A percentile compares a stretch with the other conserved stretches of the same genome.
These are phyloP conservation scores for Schrankia costaestrigalis DNA, from an alignment of 2,888 invertebrate genomes.

Conservation along the genomic window DNA sequence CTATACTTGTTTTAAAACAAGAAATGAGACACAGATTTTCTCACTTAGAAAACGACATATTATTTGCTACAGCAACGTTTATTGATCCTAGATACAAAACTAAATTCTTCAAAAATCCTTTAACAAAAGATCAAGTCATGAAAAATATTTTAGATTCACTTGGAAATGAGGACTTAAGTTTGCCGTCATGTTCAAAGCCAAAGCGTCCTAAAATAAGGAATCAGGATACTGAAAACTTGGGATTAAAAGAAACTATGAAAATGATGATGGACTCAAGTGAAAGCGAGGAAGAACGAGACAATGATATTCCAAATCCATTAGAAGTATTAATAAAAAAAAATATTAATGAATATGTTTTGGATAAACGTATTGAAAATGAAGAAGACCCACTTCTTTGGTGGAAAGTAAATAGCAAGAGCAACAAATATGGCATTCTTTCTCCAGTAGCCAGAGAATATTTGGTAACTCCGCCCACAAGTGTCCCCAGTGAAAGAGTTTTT, in stretches of 20 bases:
- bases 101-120: slow-evolving; percentile 14
- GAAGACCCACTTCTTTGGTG: slow-evolving; percentile 20
- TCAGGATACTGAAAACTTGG: no score
- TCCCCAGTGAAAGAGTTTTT: slow-evolving; percentile 22
- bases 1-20: slow-evolving; percentile 2
- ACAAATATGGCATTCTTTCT: slow-evolving; percentile 19
- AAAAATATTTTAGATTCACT: slow-evolving; percentile 15
- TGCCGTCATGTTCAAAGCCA: no score
- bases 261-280: slow-evolving; percentile 11
- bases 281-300: slow-evolving; percentile 13
- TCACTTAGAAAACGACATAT: slow-evolving; percentile 20
- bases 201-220: no score
- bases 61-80: slow-evolving; percentile 21
- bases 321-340: slow-evolving; percentile 14
- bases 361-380: slow-evolving; percentile 22
- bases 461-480: slow-evolving; percentile 24
- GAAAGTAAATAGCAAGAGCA: slow-evolving; percentile 18
- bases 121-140: slow-evolving; percentile 12
- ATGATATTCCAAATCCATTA: slow-evolving; percentile 17
- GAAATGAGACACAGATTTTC: slow-evolving; percentile 19
- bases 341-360: slow-evolving; percentile 13
- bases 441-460: slow-evolving; percentile 25
- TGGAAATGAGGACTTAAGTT: no score
- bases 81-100: slow-evolving; percentile 20
- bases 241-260: slow-evolving; percentile 9